Evolutionary conservation across 2,113 vertebrate species (phyloP).

Genomic region (Rhombomys opimus): DNA sequence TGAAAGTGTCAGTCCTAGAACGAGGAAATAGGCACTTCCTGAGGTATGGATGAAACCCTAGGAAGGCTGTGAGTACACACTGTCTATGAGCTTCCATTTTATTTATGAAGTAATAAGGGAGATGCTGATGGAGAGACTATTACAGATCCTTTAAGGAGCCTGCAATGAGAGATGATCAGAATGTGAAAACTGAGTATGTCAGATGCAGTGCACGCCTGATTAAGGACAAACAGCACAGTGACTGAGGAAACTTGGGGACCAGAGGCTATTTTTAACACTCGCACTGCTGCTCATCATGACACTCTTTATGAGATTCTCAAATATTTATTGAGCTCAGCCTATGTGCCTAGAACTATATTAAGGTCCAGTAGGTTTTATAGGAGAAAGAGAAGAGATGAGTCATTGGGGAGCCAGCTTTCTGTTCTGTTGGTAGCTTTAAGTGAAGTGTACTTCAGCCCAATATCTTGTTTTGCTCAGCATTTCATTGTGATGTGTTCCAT

Average conservation of each 20-base stretch:
- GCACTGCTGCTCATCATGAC: not conserved
- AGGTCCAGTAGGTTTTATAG: not conserved
- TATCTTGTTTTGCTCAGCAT: not conserved
- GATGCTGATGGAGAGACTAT: not conserved
- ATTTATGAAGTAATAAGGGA: constrained; percentile 5
- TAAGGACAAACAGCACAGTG: not conserved
- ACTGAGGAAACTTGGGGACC: not conserved
- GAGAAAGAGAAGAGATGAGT: not conserved
- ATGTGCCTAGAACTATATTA: not conserved
- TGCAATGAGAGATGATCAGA: not conserved
- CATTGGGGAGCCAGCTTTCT: constrained; percentile 23
- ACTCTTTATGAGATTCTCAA: constrained; percentile 6
- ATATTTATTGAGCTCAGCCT: constrained; percentile 44
- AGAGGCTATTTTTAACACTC: not conserved
- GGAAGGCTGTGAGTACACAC: accelerated
- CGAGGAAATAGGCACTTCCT: accelerated
- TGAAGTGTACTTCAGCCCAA: constrained; percentile 3
- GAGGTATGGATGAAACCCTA: not conserved
- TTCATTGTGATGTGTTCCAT: constrained; percentile 1
- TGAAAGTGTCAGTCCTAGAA: not conserved
- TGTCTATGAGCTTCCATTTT: not conserved
- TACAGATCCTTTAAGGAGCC: not conserved
- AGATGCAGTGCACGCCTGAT: not conserved
- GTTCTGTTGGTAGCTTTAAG: not conserved
- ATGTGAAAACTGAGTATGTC: not conserved